Conservation (phyloP, 2,888 invertebrate species). For the Epirrita christyi region DNA sequence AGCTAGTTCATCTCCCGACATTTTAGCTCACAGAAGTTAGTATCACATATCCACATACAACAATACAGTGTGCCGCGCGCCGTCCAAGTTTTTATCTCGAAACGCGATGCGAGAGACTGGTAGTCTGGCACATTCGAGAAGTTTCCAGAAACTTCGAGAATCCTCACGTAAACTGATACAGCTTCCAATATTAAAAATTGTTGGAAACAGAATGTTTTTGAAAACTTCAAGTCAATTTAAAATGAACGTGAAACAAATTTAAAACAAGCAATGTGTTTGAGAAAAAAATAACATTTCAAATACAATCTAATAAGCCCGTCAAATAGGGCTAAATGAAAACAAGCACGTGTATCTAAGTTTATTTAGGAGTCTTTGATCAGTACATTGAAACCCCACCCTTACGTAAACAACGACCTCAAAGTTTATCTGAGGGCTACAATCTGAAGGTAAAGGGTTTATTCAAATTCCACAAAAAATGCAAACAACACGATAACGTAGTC, state of each 20-base stretch:
- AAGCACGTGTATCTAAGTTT: background rate
- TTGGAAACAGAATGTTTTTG: background rate
- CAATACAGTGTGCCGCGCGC: slow-evolving; percentile 7
- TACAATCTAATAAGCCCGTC: background rate
- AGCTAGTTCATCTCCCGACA: slow-evolving; percentile 12
- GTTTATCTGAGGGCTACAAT: slow-evolving; percentile 19
- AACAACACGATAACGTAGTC: slow-evolving; percentile 13
- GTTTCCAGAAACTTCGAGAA: slow-evolving; percentile 31
- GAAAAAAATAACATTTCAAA: no score
- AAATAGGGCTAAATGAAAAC: background rate
- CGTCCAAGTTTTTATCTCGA: slow-evolving; percentile 39
- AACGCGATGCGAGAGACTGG: slow-evolving; percentile 25
- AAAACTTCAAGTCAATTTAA: slow-evolving; percentile 1
- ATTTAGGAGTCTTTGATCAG: background rate
- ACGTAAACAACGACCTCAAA: slow-evolving; percentile 10
- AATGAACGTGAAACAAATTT: no score
- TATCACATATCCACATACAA: slow-evolving; percentile 10
- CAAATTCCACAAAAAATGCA: slow-evolving; percentile 20
- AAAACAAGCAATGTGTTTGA: no score
- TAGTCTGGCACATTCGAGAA: slow-evolving; percentile 28
- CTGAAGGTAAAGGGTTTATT: slow-evolving; percentile 24
- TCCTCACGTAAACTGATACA: slow-evolving; percentile 26
- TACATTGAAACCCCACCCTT: slow-evolving; percentile 5
- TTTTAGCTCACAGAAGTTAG: slow-evolving; percentile 1
- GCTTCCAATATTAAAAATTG: slow-evolving; percentile 6